phyloP scores from a whole-genome alignment of 2,888 invertebrate species.

The Agonopterix alstromeriana region DNA sequence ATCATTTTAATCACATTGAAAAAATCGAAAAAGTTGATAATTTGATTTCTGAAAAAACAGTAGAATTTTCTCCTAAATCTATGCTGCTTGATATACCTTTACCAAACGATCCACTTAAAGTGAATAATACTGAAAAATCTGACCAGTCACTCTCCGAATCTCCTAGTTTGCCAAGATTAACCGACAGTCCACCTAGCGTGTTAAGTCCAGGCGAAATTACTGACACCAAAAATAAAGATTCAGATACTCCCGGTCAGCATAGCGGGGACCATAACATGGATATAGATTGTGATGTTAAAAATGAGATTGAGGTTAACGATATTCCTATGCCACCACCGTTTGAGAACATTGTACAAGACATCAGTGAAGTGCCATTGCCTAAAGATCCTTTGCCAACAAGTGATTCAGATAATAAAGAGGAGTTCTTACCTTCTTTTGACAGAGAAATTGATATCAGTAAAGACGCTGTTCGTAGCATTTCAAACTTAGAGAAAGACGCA shows the following conservation, averaged over 20 bases:
- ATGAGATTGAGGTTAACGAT: conserved; percentile 50
- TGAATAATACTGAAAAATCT: conserved; percentile 32
- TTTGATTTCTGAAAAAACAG: conserved; percentile 23
- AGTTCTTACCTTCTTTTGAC: conserved; percentile 56
- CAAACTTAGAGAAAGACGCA: conserved; percentile 63
- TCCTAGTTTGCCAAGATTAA: conserved; percentile 79
- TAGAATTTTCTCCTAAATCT: conserved; percentile 42
- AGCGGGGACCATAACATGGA: conserved; percentile 25
- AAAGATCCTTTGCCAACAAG: conserved; percentile 43
- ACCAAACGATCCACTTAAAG: conserved; percentile 43
- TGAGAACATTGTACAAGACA: conserved; percentile 51
- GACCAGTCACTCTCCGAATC: conserved; percentile 65
- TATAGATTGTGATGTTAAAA: conserved; percentile 34
- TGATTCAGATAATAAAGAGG: conserved; percentile 52
- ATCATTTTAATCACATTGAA: conserved; percentile 79
- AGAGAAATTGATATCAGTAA: conserved; percentile 77
- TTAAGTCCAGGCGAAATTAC: conserved; percentile 28
- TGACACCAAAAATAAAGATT: conserved; percentile 21
- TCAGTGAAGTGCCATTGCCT: conserved; percentile 65
- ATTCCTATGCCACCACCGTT: conserved; percentile 62
- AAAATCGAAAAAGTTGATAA: conserved; percentile 49
- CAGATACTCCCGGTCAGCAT: conserved; percentile 17
- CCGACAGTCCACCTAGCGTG: conserved; percentile 78
- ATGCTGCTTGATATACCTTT: conserved; percentile 56
- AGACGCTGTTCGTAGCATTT: conserved; percentile 88